Evolutionary conservation across 2,888 invertebrate genomes (phyloP), one percentile per base, ranked within the genome.

Genomic region (Hydriomena furcata): DNA sequence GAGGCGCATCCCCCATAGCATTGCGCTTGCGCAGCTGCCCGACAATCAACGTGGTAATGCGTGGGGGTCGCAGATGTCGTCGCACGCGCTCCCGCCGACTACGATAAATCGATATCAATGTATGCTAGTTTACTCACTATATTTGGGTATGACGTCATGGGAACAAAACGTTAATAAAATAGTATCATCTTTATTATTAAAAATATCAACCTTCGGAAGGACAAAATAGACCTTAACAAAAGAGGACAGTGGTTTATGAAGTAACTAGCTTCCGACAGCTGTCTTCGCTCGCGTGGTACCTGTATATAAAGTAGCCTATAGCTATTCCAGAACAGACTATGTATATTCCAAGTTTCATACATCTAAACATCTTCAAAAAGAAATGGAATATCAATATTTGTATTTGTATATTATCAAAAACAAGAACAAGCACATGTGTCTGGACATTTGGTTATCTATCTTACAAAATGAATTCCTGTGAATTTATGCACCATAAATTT

Each of bases 61-160:
- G 85, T 82, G 88, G 86, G 87, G 84, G 84, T 78, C 77, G 88
- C 89, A 88, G 86, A 88, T 88, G 88, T 79, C 76, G 69, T 55
- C 66, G 71, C 77, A 68, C 79, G 79, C 76, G 78, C 73, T 68
- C 75, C 64, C 60, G 63, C 46, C 55, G 40, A 55, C 61, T 57
- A 61, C 71, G 57, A 73, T 73, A 75, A 73, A 82, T 82, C 79
- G 83, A 83, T 84, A 77, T 71, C 66, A 65, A 58, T 57, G 58
- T 53, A 51, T 52, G 44, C 55, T 57, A 53, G 49, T 53, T 56
- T 46, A 52, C 48, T 50, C 32, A 43, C 25, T 61, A 55, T 58
- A 56, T 51, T 61, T 53, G 32, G 17, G 12, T 37, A 47, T 58
- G 58, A 58, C 55, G 55, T 61, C 56, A 58, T 55, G 45, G 44